Evolutionary conservation across 2,888 invertebrate species (phyloP), one percentile per base, ranked within the genome.

Genomic region (Aphelenchoides bicaudatus): DNA sequence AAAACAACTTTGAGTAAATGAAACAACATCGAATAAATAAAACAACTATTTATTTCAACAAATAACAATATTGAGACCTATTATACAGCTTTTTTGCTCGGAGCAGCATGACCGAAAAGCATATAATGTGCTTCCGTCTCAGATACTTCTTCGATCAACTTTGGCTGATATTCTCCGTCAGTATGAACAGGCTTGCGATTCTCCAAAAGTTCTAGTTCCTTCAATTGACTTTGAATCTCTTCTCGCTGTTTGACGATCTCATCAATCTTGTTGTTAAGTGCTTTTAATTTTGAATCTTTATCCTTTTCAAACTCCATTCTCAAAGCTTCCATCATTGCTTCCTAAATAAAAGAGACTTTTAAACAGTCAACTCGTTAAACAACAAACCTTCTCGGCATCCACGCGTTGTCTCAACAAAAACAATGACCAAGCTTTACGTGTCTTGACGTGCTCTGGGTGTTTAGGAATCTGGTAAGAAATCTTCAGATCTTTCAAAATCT

Each of bases 401-500:
- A 75, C 72, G 16, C 76, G 61, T 16, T 63, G 43, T 37, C 61
- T 56, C 52, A 76, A 52, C 39, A 73, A 71, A 16, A 66, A 65
- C 61, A 77, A 75, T 1, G 76, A 70, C 76, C 76, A 76, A 1
- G 69, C 71, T 67, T 75, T 49, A 2, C 65, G 48, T 27, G 57
- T 60, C 16, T 47, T 59, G 21, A 34, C 29, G 30, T 67, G 48
- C n/a, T 63, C 62, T 30, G 68, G 68, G 49, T 65, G 68, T 51
- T 73, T 73, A 25, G 68, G 72, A 13, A 77, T 71, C 46, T 73
- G 73, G 55, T 73, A 77, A 13, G 77, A 71, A 51, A 77, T 74
- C 52, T 74, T 69, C 25, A 77, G 63, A 13, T 63, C 66, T n/a
- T 61, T 46, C 23, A 78, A 16, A 29, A 66, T 58, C 10, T 60